Evolutionary conservation across 92 coral and sea anemone genomes (phyloP).

Genomic region (Parazoanthus swiftii): DNA sequence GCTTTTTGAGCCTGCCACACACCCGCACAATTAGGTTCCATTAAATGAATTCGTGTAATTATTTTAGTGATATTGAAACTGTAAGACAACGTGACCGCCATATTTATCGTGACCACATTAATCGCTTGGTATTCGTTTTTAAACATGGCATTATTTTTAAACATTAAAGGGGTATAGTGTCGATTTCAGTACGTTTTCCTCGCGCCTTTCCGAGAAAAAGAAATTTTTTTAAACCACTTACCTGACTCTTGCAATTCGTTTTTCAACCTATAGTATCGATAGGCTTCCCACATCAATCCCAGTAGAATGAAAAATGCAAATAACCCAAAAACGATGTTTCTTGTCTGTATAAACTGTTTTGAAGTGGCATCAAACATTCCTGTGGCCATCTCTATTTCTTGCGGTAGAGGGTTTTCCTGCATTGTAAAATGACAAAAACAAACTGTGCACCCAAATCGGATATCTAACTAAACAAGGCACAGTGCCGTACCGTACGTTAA

Average conservation of each 20-base stretch:
- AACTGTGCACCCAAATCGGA: neutral
- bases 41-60: too few species aligned
- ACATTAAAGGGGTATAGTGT: too few species aligned
- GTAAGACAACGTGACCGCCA: too few species aligned
- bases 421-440: neutral
- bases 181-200: too few species aligned
- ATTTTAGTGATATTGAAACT: too few species aligned
- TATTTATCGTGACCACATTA: too few species aligned
- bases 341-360: conserved; percentile 26
- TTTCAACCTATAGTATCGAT: neutral
- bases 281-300: conserved; percentile 25
- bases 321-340: conserved; percentile 6
- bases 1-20: too few species aligned
- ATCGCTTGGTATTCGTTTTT: too few species aligned
- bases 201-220: too few species aligned
- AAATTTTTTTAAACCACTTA: neutral
- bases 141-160: too few species aligned
- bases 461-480: neutral
- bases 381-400: conserved; percentile 52
- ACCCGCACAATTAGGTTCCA: too few species aligned
- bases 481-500: too few species aligned
- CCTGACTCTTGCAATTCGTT: neutral
- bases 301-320: conserved; percentile 5
- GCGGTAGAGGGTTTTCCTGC: conserved; percentile 54
- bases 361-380: conserved; percentile 57